A percentile compares a stretch with the other conserved stretches of the same genome.
These are phyloP conservation scores for Dryocosmus kuriphilus DNA, from an alignment of 2,888 invertebrate genomes.

Conservation along the genomic window DNA sequence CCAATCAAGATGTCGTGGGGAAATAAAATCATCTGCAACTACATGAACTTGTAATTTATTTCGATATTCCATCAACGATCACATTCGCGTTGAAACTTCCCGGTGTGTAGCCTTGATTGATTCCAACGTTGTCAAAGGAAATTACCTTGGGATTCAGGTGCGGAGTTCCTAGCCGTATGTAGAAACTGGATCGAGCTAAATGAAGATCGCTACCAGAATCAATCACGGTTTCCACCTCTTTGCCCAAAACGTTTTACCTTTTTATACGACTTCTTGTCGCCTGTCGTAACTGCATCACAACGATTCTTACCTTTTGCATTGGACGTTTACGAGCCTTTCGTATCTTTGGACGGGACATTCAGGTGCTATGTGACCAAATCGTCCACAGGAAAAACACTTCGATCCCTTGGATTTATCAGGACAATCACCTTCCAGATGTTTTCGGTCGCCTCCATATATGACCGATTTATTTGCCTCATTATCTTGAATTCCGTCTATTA, in stretches of 20 bases:
- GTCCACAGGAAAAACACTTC: not conserved
- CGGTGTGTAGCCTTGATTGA: too few relatives aligned
- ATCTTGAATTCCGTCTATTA: conserved; percentile 38
- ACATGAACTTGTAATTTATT: conserved; percentile 1
- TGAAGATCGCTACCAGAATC: conserved; percentile 51
- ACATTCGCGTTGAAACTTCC: not conserved
- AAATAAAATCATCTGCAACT: conserved; percentile 9
- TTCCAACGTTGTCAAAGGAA: conserved; percentile 34
- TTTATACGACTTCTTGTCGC: conserved; percentile 51
- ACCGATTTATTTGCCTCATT: too few relatives aligned
- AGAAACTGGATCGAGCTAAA: conserved; percentile 43
- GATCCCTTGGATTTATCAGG: not conserved
- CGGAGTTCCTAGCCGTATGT: conserved; percentile 45
- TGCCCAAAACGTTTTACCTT: conserved; percentile 36
- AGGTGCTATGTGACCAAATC: too few relatives aligned
- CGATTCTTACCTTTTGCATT: too few relatives aligned
- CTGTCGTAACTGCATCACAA: not conserved
- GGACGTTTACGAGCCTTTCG: too few relatives aligned
- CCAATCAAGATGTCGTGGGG: conserved; percentile 13
- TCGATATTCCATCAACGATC: too few relatives aligned
- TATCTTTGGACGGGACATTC: too few relatives aligned
- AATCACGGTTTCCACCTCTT: conserved; percentile 42
- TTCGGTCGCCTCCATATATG: not conserved
- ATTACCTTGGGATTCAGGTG: conserved; percentile 29
- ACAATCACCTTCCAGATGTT: not conserved